phyloP scores from a whole-genome alignment of 2,113 vertebrate genomes.

The Morone saxatilis region DNA sequence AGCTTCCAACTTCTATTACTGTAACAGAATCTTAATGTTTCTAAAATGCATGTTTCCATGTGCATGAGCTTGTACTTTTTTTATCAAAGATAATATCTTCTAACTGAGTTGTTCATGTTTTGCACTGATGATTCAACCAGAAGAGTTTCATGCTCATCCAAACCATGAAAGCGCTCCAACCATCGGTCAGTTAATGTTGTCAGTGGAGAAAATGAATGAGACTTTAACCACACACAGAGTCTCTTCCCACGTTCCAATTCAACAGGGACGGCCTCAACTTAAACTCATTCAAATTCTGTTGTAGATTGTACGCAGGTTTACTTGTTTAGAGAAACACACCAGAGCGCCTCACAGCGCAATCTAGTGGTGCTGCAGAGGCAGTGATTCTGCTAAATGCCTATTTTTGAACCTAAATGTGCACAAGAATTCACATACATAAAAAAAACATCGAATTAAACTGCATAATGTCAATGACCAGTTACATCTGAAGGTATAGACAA shows the following conservation, averaged over 20 bases:
- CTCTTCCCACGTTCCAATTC: not conserved
- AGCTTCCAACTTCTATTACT: too few species aligned
- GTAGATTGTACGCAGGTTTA: not conserved
- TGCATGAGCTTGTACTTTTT: not conserved
- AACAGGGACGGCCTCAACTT: too few species aligned
- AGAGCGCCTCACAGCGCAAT: too few species aligned
- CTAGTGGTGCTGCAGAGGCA: too few species aligned
- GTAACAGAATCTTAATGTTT: not conserved
- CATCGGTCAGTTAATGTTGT: not conserved
- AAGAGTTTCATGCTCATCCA: not conserved
- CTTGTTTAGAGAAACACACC: not conserved
- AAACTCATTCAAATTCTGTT: not conserved
- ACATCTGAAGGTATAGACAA: too few species aligned
- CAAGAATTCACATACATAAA: too few species aligned
- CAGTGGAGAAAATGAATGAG: slow-evolving; percentile 3
- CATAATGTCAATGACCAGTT: too few species aligned
- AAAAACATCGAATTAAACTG: too few species aligned
- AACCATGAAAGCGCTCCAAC: not conserved
- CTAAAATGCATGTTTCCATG: not conserved
- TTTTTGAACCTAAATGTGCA: too few species aligned
- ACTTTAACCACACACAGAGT: not conserved
- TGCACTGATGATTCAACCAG: not conserved
- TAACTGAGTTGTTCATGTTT: not conserved
- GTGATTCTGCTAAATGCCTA: too few species aligned
- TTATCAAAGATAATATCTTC: not conserved